These are phyloP conservation scores for Mythimna impura DNA, from an alignment of 2,888 invertebrate species.

Conservation along the genomic window DNA sequence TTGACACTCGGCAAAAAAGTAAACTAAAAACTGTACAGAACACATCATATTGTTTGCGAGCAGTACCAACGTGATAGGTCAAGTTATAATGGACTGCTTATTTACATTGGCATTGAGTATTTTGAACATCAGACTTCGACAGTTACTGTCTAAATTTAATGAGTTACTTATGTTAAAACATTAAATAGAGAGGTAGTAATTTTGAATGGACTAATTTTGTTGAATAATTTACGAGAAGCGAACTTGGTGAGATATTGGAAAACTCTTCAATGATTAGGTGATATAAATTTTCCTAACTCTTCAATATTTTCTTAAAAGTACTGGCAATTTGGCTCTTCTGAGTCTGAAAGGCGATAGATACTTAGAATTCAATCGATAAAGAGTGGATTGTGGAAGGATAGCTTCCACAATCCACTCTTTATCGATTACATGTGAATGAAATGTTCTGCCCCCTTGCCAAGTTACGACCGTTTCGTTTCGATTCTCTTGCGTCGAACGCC, in stretches of 20 bases:
- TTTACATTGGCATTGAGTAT: constrained; percentile 24
- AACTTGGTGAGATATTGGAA: not conserved
- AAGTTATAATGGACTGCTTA: not conserved
- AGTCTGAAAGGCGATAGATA: too few relatives aligned
- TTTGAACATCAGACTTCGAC: constrained; percentile 10
- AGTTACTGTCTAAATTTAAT: constrained; percentile 9
- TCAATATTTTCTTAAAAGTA: too few relatives aligned
- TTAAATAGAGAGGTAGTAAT: not conserved
- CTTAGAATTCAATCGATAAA: too few relatives aligned
- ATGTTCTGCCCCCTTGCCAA: too few relatives aligned
- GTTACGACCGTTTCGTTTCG: too few relatives aligned
- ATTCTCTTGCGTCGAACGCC: too few relatives aligned
- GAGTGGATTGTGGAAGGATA: too few relatives aligned
- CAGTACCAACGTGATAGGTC: not conserved
- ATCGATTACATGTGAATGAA: too few relatives aligned
- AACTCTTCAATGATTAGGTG: not conserved
- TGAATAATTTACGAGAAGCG: not conserved
- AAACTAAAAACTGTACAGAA: not conserved
- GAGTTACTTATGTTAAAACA: not conserved
- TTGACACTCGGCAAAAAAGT: constrained; percentile 3
- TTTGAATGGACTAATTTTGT: not conserved
- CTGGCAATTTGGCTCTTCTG: too few relatives aligned
- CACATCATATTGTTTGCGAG: not conserved
- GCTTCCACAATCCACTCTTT: too few relatives aligned
- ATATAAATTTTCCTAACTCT: too few relatives aligned